A percentile compares a stretch with the other conserved stretches of the same genome.
These are phyloP conservation scores for Petrophora chlorosata DNA, from an alignment of 2,888 invertebrate species.

Conservation along the genomic window DNA sequence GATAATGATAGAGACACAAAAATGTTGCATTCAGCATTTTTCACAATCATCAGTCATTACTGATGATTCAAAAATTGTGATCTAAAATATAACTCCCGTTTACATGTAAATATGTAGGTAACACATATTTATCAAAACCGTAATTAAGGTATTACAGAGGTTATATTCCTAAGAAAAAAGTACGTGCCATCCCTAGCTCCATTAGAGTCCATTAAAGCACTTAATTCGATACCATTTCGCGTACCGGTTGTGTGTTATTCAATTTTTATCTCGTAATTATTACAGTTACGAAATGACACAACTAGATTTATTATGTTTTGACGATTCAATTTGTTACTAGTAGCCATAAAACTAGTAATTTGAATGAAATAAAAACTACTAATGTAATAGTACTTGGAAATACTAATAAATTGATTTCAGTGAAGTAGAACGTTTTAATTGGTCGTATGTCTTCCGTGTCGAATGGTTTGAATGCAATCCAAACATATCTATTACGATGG, in stretches of 20 bases:
- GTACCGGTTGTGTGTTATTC: constrained; percentile 68
- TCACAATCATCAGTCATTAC: too few relatives aligned
- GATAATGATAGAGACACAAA: too few relatives aligned
- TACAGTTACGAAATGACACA: constrained; percentile 49
- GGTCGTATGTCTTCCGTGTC: constrained; percentile 16
- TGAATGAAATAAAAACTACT: constrained; percentile 21
- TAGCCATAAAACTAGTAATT: constrained; percentile 29
- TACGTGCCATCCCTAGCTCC: constrained; percentile 19
- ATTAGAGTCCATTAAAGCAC: constrained; percentile 71
- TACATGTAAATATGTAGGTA: too few relatives aligned
- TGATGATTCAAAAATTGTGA: too few relatives aligned
- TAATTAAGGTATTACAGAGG: too few relatives aligned
- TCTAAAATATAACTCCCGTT: too few relatives aligned
- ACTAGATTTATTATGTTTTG: constrained; percentile 35
- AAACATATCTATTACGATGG: too few relatives aligned
- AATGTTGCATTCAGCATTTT: too few relatives aligned
- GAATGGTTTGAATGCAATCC: constrained; percentile 3
- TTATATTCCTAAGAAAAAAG: too few relatives aligned
- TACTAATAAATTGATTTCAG: constrained; percentile 30
- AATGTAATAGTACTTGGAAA: constrained; percentile 20
- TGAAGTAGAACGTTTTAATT: constrained; percentile 19
- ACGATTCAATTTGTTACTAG: constrained; percentile 39
- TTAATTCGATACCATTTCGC: constrained; percentile 74
- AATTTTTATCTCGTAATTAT: constrained; percentile 57
- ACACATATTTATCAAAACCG: too few relatives aligned